A percentile compares a stretch with the other conserved stretches of the same genome.
Conservation (phyloP, 64 coral and sea anemone species). For the Stichodactyla helianthus region DNA sequence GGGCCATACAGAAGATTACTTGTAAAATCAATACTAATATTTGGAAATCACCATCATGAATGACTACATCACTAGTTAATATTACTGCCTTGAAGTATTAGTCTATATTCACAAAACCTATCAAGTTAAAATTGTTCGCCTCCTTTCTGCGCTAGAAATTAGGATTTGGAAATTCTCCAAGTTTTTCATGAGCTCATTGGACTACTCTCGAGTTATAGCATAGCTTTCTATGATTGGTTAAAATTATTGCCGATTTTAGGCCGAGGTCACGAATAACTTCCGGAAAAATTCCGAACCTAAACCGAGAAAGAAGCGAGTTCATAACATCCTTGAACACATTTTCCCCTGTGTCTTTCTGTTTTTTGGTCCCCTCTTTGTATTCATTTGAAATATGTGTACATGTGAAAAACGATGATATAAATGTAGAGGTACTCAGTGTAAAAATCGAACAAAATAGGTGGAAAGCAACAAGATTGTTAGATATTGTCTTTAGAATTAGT, state of each 20-base stretch:
- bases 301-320: not conserved
- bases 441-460: not conserved
- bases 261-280: slow-evolving; percentile 4
- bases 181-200: not conserved
- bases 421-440: slow-evolving; percentile 5
- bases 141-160: not conserved
- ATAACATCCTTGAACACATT: not conserved
- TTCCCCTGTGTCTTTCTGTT: not conserved
- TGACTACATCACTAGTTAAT: not conserved
- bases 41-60: not conserved
- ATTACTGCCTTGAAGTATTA: not conserved
- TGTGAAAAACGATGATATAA: slow-evolving; percentile 2
- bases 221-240: not conserved
- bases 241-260: not conserved
- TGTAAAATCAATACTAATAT: not conserved
- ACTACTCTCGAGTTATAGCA: not conserved
- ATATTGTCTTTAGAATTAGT: not conserved
- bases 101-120: not conserved
- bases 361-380: slow-evolving; percentile 5
- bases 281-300: slow-evolving; percentile 9
- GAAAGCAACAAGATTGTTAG: not conserved
- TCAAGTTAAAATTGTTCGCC: not conserved
- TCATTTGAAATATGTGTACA: slow-evolving; percentile 19
- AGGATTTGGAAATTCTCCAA: not conserved
- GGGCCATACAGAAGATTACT: not conserved